Base-by-base conservation (phyloP, 92 coral and sea anemone genomes). In the Epizoanthus scotinus region DNA sequence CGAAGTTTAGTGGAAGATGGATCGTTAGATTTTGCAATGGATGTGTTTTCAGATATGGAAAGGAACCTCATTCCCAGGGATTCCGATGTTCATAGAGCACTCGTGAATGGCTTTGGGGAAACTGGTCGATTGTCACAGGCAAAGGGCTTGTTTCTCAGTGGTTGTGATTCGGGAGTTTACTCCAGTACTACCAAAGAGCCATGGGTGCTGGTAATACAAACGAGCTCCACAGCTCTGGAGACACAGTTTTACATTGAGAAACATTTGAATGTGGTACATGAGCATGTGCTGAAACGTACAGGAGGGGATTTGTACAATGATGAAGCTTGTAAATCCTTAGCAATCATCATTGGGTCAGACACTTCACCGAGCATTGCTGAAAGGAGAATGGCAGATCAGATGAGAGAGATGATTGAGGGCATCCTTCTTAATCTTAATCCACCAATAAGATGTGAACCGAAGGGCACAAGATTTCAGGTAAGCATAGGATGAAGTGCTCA, bases 191-290 rank as follows among this genome's bases (percentile, higher is more conserved):
- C 61, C 34, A 77, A 24, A 25, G 84, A 70, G 31, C 90, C 90
- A 6, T 92, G 94, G 94, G 82, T 71, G 8, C 90, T 89, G 12
- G 71, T 83, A 6, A 68, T 93, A 18, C 85, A 85, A 67, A 71
- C 91, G 20, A 86, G 89, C 61, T 90, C 83, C 50, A 79, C 91
- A 9, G 88, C 86, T 31, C 64, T 86, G 59, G 97, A 93, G 53
- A 77, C 89, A 24, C 94, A 93, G 81, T 80, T 93, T 55, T 90
- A 66, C 53, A 50, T 93, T 49, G 97, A 90, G 67, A 85, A 69
- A n/a, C 97, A 93, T 67, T 62, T 93, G 64, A 85, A 77, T 22
- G 66, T 24, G 14, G 58, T 93, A 18, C 87, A 86, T 44, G 78
- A 53, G 21, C 57, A 75, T 36, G 88, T 88, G 20, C 85, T 87